Percentiles rank a stretch among this genome's conserved stretches.
Conservation (phyloP, 2,888 invertebrate genomes). For the Drosophila anomalipes region DNA sequence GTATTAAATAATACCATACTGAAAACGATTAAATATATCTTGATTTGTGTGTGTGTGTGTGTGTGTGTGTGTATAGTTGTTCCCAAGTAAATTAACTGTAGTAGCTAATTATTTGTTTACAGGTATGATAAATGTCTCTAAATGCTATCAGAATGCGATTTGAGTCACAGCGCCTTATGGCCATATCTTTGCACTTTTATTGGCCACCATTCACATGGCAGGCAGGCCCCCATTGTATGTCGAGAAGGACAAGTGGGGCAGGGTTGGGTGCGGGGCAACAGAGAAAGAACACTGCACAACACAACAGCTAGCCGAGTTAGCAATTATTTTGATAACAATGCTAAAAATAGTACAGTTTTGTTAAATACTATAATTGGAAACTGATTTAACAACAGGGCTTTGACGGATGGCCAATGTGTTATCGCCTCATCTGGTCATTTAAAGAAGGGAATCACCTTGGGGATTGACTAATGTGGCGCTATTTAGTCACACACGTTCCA, state of each 20-base stretch:
- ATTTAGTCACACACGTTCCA: conserved; percentile 20
- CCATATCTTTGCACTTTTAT: conserved; percentile 17
- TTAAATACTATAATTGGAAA: not conserved
- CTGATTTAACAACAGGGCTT: conserved; percentile 3
- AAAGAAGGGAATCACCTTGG: not conserved
- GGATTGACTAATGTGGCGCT: conserved; percentile 33
- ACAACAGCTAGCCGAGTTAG: not conserved
- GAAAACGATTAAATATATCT: not conserved
- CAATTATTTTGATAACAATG: not conserved
- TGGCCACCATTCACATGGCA: conserved; percentile 1
- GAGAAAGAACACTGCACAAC: not conserved
- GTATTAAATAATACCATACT: not conserved
- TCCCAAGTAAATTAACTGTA: not conserved
- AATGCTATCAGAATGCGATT: conserved; percentile 14
- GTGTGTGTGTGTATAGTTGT: not conserved
- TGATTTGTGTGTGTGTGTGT: not conserved
- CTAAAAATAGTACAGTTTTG: not conserved
- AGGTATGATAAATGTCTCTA: conserved; percentile 22
- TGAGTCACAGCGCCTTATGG: conserved; percentile 36
- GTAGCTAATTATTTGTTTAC: conserved; percentile 6
- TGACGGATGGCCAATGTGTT: not conserved
- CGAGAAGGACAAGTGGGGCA: not conserved
- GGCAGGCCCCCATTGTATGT: not conserved
- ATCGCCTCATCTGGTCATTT: conserved; percentile 8
- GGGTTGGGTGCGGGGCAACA: not conserved